Evolutionary conservation across 2,888 invertebrate species (phyloP).

Genomic region (Iphiclides podalirius): DNA sequence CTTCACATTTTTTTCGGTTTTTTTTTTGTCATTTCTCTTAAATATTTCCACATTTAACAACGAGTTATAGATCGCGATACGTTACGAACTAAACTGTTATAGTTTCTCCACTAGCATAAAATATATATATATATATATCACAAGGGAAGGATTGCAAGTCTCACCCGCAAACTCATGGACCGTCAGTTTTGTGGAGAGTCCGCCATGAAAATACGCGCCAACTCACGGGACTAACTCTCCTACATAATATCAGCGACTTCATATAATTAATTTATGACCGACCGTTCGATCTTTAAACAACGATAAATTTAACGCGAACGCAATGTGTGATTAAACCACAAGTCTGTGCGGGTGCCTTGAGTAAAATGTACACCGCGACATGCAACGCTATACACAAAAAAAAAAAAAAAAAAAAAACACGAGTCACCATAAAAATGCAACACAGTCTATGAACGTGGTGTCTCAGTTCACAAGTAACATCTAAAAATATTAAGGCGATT

Average conservation of each 20-base stretch:
- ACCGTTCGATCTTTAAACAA: background rate
- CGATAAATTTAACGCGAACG: slow-evolving; percentile 10
- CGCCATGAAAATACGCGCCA: background rate
- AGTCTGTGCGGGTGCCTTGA: slow-evolving; percentile 29
- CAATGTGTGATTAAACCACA: slow-evolving; percentile 27
- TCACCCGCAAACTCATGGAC: slow-evolving; percentile 40
- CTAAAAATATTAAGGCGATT: slow-evolving; percentile 66
- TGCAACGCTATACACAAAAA: slow-evolving; percentile 41
- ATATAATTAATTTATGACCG: background rate
- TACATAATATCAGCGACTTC: too few relatives aligned
- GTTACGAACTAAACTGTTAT: background rate
- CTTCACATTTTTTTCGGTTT: slow-evolving; percentile 17
- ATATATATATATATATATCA: slow-evolving; percentile 57
- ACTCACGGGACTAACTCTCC: background rate
- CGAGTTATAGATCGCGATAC: slow-evolving; percentile 29
- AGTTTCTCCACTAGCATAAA: slow-evolving; percentile 16
- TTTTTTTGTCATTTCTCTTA: slow-evolving; percentile 24
- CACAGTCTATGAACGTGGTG: slow-evolving; percentile 72
- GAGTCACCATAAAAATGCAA: slow-evolving; percentile 70
- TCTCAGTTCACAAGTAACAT: slow-evolving; percentile 51
- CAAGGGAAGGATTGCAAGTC: slow-evolving; percentile 53
- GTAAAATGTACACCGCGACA: slow-evolving; percentile 34
- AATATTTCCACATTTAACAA: slow-evolving; percentile 33
- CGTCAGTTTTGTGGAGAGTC: slow-evolving; percentile 9
- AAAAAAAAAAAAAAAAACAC: slow-evolving; percentile 34